Conservation (phyloP, 2,113 vertebrate species). For the Grammomys surdaster region DNA sequence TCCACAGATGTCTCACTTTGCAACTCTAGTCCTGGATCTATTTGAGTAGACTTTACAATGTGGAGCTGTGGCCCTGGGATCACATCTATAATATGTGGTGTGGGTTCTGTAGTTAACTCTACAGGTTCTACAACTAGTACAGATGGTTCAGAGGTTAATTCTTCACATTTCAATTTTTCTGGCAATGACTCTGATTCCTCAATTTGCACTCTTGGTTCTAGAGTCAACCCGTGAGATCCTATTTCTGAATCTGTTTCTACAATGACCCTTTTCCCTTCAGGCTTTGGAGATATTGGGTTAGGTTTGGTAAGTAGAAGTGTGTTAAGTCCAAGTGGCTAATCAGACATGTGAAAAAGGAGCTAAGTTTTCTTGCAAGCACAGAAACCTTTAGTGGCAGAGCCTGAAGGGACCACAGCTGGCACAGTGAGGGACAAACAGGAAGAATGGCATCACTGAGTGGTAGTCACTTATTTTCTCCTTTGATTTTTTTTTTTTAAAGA, state of each 20-base stretch:
- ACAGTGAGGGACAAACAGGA: no score
- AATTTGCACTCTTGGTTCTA: background rate
- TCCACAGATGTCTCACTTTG: slow-evolving; percentile 15
- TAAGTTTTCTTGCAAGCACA: no score
- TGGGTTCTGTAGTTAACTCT: slow-evolving; percentile 35
- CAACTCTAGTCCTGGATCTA: slow-evolving; percentile 29
- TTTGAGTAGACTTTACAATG: slow-evolving; percentile 6
- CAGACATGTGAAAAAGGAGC: no score
- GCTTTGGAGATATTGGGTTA: no score
- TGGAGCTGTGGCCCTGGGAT: slow-evolving; percentile 32
- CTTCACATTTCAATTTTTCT: slow-evolving; percentile 29
- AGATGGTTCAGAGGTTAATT: slow-evolving; percentile 17
- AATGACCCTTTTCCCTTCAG: background rate
- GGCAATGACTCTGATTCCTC: slow-evolving; percentile 38
- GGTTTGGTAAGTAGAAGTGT: no score
- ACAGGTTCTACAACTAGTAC: slow-evolving; percentile 31
- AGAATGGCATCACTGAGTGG: no score
- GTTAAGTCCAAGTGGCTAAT: no score
- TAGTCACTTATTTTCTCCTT: no score
- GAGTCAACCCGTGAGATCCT: slow-evolving; percentile 23
- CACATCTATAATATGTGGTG: slow-evolving; percentile 8
- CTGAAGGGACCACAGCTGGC: no score
- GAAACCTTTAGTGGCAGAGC: no score
- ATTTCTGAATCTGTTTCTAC: slow-evolving; percentile 21
- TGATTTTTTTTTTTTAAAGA: no score